phyloP scores from a whole-genome alignment of 1,140 invertebrate species.

The Trichonephila inaurata region DNA sequence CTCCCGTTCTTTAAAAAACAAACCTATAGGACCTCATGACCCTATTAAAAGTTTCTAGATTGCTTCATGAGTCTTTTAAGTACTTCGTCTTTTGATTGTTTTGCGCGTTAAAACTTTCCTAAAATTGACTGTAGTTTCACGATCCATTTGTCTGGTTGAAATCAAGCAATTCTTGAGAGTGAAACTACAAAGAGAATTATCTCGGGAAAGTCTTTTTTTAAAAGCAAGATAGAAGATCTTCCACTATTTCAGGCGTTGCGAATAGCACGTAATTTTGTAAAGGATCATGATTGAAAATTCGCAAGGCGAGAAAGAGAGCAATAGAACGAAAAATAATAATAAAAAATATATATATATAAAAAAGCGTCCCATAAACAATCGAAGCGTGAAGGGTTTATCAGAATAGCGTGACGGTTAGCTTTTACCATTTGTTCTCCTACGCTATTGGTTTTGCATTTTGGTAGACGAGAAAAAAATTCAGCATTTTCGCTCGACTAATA shows the following conservation, averaged over 20 bases:
- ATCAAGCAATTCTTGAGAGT: not conserved
- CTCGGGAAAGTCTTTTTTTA: not conserved
- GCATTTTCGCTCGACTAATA: not conserved
- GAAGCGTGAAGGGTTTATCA: constrained; percentile 28
- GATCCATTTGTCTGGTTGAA: not conserved
- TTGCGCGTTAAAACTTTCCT: not conserved
- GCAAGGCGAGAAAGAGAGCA: not conserved
- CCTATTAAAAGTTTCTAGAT: no score
- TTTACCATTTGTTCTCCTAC: not conserved
- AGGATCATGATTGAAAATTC: constrained; percentile 23
- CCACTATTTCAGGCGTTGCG: not conserved
- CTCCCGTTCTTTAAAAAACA: no score
- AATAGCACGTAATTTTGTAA: constrained; percentile 14
- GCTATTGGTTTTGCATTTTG: not conserved
- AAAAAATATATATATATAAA: not conserved
- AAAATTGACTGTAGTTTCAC: not conserved
- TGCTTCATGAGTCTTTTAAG: no score
- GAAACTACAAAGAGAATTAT: not conserved
- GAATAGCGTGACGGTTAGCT: not conserved
- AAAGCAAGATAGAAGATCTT: not conserved
- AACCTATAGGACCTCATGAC: no score
- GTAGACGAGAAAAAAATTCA: not conserved
- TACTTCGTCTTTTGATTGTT: no score
- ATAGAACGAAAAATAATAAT: not conserved
- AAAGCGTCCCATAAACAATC: not conserved